Evolutionary conservation across 2,888 invertebrate genomes (phyloP).

Genomic region (Petrophora chlorosata): DNA sequence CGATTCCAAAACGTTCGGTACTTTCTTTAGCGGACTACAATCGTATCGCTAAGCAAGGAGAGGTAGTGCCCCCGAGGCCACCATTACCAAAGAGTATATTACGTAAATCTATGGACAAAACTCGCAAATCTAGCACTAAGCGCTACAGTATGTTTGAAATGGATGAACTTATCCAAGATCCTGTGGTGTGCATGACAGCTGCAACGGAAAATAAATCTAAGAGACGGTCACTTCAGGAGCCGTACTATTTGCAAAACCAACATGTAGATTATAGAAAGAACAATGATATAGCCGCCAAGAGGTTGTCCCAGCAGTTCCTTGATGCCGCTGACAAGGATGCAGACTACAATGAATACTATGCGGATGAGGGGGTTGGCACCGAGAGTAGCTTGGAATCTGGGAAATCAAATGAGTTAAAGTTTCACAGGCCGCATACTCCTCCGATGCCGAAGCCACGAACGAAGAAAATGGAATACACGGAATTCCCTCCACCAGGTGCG

Average conservation of each 20-base stretch:
- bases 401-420: constrained; percentile 81
- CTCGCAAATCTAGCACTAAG: constrained; percentile 80
- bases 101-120: constrained; percentile 85
- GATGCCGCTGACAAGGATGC: constrained; percentile 82
- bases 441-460: constrained; percentile 78
- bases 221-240: constrained; percentile 90
- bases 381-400: constrained; percentile 84
- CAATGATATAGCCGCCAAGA: constrained; percentile 79
- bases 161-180: constrained; percentile 83
- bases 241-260: constrained; percentile 85
- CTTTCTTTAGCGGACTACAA: constrained; percentile 84
- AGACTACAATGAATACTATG: constrained; percentile 79
- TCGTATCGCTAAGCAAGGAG: constrained; percentile 70
- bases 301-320: constrained; percentile 78
- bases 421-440: constrained; percentile 78
- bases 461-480: constrained; percentile 76
- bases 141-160: constrained; percentile 93
- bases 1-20: constrained; percentile 87
- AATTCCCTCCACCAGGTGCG: constrained; percentile 78
- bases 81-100: constrained; percentile 89
- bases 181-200: constrained; percentile 69
- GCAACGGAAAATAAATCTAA: constrained; percentile 83
- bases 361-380: constrained; percentile 86
- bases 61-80: constrained; percentile 87
- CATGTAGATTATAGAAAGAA: constrained; percentile 78